Evolutionary conservation across 1,140 invertebrate genomes (phyloP).

Genomic region (Sycophaga agraensis): DNA sequence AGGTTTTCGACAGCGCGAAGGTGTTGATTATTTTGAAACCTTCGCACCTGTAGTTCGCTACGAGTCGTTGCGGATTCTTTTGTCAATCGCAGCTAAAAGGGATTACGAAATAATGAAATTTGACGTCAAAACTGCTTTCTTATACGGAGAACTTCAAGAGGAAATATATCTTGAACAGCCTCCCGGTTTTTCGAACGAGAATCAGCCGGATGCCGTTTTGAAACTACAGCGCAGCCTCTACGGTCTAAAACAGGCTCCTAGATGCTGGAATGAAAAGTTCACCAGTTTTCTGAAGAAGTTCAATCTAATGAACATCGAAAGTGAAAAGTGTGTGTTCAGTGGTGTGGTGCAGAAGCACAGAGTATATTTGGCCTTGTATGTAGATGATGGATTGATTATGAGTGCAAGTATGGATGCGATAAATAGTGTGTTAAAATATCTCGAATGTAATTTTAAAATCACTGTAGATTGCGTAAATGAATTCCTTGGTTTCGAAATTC

Average conservation of each 20-base stretch:
- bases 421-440: slow-evolving; percentile 26
- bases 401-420: slow-evolving; percentile 30
- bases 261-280: too few relatives aligned
- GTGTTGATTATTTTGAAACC: too few relatives aligned
- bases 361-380: slow-evolving; percentile 30
- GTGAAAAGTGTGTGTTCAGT: slow-evolving; percentile 32
- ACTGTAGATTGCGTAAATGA: slow-evolving; percentile 23
- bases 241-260: slow-evolving; percentile 44
- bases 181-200: slow-evolving; percentile 18
- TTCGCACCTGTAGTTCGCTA: too few relatives aligned
- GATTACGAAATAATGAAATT: slow-evolving; percentile 18
- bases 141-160: too few relatives aligned
- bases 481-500: slow-evolving; percentile 41
- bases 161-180: slow-evolving; percentile 14
- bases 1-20: too few relatives aligned
- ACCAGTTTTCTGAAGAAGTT: too few relatives aligned
- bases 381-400: slow-evolving; percentile 42
- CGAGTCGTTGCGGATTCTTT: slow-evolving; percentile 11
- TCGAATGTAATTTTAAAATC: slow-evolving; percentile 37
- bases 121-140: slow-evolving; percentile 26
- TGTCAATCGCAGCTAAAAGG: slow-evolving; percentile 19
- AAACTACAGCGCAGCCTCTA: slow-evolving; percentile 46
- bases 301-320: too few relatives aligned
- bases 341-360: neutral
- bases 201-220: slow-evolving; percentile 29